Evolutionary conservation across 2,888 invertebrate species (phyloP), one percentile per base, ranked within the genome.

Genomic region (Drosophila atroscutellata): DNA sequence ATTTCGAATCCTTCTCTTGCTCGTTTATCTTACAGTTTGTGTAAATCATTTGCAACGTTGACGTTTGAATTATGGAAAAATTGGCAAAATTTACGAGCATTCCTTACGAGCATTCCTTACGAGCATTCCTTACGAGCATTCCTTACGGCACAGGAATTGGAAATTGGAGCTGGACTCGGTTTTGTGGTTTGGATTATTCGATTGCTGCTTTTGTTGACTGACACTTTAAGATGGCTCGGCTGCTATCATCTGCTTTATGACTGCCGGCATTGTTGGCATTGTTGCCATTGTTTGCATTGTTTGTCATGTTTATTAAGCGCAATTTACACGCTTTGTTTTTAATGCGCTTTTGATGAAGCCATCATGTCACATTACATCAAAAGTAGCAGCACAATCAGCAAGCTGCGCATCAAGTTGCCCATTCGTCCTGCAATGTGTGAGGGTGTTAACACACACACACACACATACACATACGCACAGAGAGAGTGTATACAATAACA

Each of bases 361-460:
- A 87, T 87, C 90, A 87, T 87, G 90, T 87, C 90, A 90, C 89
- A 90, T 87, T 87, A 90, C 90, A 86, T 86, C 84, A 90, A 83
- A 90, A 77, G 72, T 65, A 74, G 62, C 77, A 79, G 59, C 80
- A 68, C 68, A 66, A 65, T 56, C 69, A 51, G 49, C 69, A 61
- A 45, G 51, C 55, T 49, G 49, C 68, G 24, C 61, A 74, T 64
- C 64, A 75, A 69, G 34, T 58, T 61, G 56, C 49, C 51, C 37
- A 28, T 50, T 39, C 37, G 20, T 11, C 11, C 26, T 5, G 36
- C 37, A 30, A 30, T 51, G 2, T 50, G 77, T 45, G 83, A 62
- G 86, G 89, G 83, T 74, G 83, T 87, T 72, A 62, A 57, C 18
- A 52, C 54, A 58, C 65, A 32, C 50, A 51, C 34, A 55, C 62